A percentile compares a stretch with the other conserved stretches of the same genome.
Conservation (phyloP, 2,797 vertebrate species). For the Anabacerthia variegaticeps region DNA sequence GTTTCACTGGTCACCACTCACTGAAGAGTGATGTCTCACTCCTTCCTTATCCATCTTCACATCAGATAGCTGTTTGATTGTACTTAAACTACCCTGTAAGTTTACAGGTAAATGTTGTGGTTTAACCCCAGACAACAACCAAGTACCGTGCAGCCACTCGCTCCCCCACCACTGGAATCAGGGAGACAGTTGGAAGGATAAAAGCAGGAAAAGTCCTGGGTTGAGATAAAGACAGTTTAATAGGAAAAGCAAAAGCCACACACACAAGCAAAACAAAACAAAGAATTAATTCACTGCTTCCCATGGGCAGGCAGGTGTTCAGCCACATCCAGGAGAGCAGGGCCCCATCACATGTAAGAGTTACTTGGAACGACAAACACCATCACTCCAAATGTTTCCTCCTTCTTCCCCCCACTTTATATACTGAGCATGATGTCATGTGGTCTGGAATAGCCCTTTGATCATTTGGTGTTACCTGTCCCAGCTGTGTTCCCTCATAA, state of each 20-base stretch:
- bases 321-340: neutral
- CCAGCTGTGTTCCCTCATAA: neutral
- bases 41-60: neutral
- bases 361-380: neutral
- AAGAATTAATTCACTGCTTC: neutral
- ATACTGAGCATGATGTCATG: too few relatives aligned
- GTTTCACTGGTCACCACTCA: neutral
- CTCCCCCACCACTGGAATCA: neutral
- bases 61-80: neutral
- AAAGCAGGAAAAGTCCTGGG: neutral
- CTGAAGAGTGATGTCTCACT: neutral
- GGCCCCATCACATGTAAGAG: accelerated
- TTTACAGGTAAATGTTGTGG: neutral
- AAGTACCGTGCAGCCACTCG: neutral
- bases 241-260: neutral
- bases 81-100: neutral
- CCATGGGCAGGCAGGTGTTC: neutral
- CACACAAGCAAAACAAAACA: neutral
- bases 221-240: neutral
- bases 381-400: neutral
- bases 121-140: neutral
- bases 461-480: neutral
- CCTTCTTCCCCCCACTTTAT: neutral
- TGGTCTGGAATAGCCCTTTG: neutral
- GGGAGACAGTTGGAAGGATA: neutral